Base-by-base conservation (phyloP, 2,113 vertebrate species). In the Bambusicola thoracicus region DNA sequence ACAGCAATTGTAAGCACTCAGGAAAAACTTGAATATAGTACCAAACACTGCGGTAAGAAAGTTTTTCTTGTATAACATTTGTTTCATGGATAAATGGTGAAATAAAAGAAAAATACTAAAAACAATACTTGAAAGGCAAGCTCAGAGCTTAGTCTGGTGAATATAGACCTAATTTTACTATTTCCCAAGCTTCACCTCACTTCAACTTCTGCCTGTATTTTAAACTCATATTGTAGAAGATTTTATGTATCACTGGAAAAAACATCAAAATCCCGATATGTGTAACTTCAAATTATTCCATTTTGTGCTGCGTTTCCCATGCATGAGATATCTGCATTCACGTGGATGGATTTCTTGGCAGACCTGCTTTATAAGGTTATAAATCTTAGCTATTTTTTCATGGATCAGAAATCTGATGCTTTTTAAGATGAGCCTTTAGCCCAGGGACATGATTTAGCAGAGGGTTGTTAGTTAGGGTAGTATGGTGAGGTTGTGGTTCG, bases 401-500 rank as follows among this genome's bases (percentile, higher is more conserved):
- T 48, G 21, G 44, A 78, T 90, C 15, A 40, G 22, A 69, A 69
- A 62, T 69, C 15, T 22, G 34, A 61, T 30, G 13, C 44, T 13
- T 78, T 93, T 85, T 53, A 68, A 62, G 27, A 34, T 11, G 85
- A 92, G 81, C 85, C 96, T 97, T 96, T 94, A 94, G 86, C 86
- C 95, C 85, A 48, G 46, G 46, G 46, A 48, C 11, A 12, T 48
- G 46, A 48, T 48, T 48, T 48, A 48, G 22, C 11, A 21, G 46
- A 48, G 10, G 21, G 46, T 48, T 48, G 46, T 48, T 48, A 22
- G 48, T 22, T 48, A 48, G 21, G 48, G 48, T 48, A 48, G 48
- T 48, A 48, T 48, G 48, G 48, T 48, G 22, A 24, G 22, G 21
- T 48, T 48, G 48, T 24, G 48, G 48, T 48, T 48, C 21, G 21